A percentile compares a stretch with the other conserved stretches of the same genome.
Conservation (phyloP, 2,113 vertebrate genomes). For the Jaculus jaculus region DNA sequence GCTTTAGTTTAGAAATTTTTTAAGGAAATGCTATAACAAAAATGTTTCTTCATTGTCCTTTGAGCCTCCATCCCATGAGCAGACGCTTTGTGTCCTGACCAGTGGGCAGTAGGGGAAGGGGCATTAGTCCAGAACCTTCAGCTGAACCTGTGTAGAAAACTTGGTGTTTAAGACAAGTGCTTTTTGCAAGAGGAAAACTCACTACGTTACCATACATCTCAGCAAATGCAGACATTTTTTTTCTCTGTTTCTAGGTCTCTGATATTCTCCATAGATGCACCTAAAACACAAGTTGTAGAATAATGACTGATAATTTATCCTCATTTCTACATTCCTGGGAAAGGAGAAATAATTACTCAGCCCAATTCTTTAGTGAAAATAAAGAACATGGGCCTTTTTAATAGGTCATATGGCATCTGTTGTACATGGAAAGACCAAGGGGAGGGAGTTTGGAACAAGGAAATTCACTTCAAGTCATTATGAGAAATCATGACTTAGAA, state of each 20-base stretch:
- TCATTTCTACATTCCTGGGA: neutral
- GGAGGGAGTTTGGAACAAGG: neutral
- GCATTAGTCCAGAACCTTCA: neutral
- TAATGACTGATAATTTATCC: neutral
- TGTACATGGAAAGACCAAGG: neutral
- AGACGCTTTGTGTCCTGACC: neutral
- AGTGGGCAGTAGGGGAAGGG: neutral
- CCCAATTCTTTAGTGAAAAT: neutral
- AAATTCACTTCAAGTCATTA: neutral
- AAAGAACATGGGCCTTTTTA: rapidly evolving
- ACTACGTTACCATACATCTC: neutral
- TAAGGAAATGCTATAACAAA: neutral
- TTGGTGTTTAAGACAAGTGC: neutral
- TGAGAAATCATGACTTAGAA: neutral
- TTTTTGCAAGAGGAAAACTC: neutral
- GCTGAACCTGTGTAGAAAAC: neutral
- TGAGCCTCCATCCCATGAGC: neutral
- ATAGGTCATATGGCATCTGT: neutral
- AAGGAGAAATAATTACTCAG: neutral
- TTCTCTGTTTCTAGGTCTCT: neutral
- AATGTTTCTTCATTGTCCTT: neutral
- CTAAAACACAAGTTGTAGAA: neutral
- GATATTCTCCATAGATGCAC: neutral
- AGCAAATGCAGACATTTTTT: neutral
- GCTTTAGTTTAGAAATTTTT: neutral